These are phyloP conservation scores for Protobothrops flavoviridis DNA, from an alignment of 2,113 vertebrate species.

Conservation along the genomic window DNA sequence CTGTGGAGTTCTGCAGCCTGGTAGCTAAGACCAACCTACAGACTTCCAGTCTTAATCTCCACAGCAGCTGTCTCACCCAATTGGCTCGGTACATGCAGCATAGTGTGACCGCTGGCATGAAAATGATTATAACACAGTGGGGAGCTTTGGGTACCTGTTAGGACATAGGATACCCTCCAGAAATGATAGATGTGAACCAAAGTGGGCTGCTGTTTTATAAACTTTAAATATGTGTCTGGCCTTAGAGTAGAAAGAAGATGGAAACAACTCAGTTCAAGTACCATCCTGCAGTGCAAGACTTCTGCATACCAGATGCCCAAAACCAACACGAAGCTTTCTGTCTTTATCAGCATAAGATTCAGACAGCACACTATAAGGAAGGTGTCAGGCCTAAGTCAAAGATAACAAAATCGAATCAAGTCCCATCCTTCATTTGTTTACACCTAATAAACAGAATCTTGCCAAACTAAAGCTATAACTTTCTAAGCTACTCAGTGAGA, in stretches of 20 bases:
- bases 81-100: background rate
- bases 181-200: slow-evolving; percentile 48
- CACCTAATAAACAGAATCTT: background rate
- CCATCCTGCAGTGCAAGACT: background rate
- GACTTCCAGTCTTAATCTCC: background rate
- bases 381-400: background rate
- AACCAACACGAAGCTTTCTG: background rate
- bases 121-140: slow-evolving; percentile 35
- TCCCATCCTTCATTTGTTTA: background rate
- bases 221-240: slow-evolving; percentile 57
- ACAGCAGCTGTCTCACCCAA: rapidly evolving
- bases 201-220: slow-evolving; percentile 42
- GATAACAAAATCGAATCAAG: background rate
- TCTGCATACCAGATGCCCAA: background rate
- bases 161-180: slow-evolving; percentile 40
- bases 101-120: slow-evolving; percentile 15
- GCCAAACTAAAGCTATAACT: background rate
- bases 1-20: background rate
- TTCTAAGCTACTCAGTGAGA: background rate
- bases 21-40: background rate
- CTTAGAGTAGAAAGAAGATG: background rate
- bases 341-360: background rate
- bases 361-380: background rate
- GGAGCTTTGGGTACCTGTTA: slow-evolving; percentile 42
- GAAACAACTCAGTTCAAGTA: background rate